phyloP scores from a whole-genome alignment of 2,113 vertebrate genomes.

The Chaenogobius annularis region DNA sequence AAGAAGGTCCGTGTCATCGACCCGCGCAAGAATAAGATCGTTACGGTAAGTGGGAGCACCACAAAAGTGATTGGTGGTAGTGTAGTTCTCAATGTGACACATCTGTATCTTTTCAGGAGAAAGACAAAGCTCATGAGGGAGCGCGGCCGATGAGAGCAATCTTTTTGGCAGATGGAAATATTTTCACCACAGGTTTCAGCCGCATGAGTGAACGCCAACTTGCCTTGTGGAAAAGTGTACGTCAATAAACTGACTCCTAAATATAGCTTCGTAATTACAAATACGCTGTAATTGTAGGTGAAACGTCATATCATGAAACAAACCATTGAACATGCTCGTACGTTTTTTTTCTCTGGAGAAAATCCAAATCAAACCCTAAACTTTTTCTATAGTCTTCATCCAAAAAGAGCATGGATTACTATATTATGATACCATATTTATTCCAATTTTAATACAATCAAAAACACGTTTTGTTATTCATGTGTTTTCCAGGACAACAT shows the following conservation, averaged over 20 bases:
- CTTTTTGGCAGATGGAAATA: conserved; percentile 91
- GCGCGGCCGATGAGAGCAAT: conserved; percentile 95
- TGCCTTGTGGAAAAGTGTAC: conserved; percentile 92
- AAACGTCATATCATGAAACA: too few species aligned
- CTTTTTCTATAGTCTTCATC: too few species aligned
- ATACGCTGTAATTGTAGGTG: neutral
- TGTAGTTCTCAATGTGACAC: conserved; percentile 16
- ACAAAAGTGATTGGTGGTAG: neutral
- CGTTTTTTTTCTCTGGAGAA: too few species aligned
- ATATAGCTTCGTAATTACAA: neutral
- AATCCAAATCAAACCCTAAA: too few species aligned
- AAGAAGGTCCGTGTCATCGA: conserved; percentile 96
- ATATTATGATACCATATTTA: too few species aligned
- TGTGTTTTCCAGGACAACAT: conserved; percentile 85
- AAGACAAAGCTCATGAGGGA: conserved; percentile 95
- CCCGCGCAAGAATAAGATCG: conserved; percentile 89
- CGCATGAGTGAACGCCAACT: conserved; percentile 98
- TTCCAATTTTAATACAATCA: neutral
- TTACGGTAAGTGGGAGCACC: conserved; percentile 79
- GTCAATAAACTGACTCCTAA: conserved; percentile 29
- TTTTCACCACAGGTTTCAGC: conserved; percentile 98
- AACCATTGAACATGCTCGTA: too few species aligned
- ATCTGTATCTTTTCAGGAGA: conserved; percentile 82
- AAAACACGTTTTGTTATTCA: neutral
- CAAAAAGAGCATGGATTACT: too few species aligned